Evolutionary conservation across 2,888 invertebrate species (phyloP).

Genomic region (Ormyrus rosae): DNA sequence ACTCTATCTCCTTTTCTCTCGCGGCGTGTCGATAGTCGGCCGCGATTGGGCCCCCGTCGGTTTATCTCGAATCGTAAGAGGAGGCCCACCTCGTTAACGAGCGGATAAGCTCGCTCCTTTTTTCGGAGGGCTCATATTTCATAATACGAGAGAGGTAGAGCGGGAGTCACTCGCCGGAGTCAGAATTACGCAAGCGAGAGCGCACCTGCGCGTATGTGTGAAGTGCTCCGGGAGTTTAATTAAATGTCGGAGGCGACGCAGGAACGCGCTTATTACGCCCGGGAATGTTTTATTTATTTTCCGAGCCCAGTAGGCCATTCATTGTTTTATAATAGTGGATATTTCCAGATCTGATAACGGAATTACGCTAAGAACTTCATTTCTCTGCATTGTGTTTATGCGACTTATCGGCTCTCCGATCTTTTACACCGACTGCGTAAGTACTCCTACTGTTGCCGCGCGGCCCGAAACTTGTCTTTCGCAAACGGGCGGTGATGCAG

Average conservation of each 20-base stretch:
- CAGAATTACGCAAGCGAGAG: conserved; percentile 35
- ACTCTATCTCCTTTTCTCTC: background rate
- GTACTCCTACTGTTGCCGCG: background rate
- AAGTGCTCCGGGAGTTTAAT: conserved; percentile 41
- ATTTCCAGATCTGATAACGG: conserved; percentile 49
- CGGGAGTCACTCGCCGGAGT: conserved; percentile 18
- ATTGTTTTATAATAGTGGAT: conserved; percentile 46
- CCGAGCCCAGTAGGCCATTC: background rate
- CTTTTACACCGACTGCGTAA: conserved; percentile 31
- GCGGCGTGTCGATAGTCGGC: conserved; percentile 39
- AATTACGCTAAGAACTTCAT: conserved; percentile 56
- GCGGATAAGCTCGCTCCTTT: conserved; percentile 10
- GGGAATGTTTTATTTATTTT: conserved; percentile 54
- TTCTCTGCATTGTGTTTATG: conserved; percentile 52
- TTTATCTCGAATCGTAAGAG: no score
- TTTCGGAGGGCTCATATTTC: conserved; percentile 24
- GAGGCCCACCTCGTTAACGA: conserved; percentile 39
- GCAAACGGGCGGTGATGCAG: conserved; percentile 38
- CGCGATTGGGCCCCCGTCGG: conserved; percentile 25
- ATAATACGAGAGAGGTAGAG: conserved; percentile 12
- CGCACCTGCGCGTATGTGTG: background rate
- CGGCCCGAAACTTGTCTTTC: conserved; percentile 8
- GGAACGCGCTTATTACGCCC: conserved; percentile 8
- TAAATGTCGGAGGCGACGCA: conserved; percentile 38
- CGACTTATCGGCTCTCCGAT: conserved; percentile 39